Evolutionary conservation across 2,113 vertebrate species (phyloP).

Genomic region (Apteryx mantelli): DNA sequence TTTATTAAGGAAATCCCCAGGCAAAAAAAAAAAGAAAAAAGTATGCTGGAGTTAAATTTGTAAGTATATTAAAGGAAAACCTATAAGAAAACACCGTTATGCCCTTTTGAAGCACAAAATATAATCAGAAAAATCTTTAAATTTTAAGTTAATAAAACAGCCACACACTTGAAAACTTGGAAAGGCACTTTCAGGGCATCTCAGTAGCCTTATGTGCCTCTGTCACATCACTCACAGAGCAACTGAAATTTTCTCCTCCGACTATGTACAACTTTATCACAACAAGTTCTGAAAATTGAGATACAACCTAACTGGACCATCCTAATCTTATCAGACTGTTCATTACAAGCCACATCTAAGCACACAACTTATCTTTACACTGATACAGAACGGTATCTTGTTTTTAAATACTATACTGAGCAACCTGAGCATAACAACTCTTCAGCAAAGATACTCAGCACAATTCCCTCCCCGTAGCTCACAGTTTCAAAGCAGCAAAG

Average conservation of each 20-base stretch:
- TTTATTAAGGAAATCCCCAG: constrained; percentile 11
- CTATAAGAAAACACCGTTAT: background rate
- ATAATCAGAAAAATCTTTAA: background rate
- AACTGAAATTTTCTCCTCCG: background rate
- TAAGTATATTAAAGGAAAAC: background rate
- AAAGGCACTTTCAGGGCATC: background rate
- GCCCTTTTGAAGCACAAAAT: background rate
- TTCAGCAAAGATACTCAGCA: background rate
- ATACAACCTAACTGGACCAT: background rate
- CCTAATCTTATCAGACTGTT: background rate
- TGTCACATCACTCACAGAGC: background rate
- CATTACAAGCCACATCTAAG: background rate
- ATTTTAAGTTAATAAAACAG: background rate
- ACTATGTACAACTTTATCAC: background rate
- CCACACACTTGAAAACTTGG: background rate
- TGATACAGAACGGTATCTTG: background rate
- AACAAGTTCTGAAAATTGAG: background rate
- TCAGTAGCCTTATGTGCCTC: background rate
- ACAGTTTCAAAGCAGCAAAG: background rate
- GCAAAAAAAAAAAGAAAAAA: background rate
- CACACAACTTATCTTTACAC: background rate
- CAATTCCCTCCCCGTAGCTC: background rate
- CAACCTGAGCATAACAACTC: background rate
- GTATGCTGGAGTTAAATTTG: background rate
- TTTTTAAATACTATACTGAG: background rate